These are phyloP conservation scores for Pangasius djambal DNA, from an alignment of 2,797 vertebrate species.

Conservation along the genomic window DNA sequence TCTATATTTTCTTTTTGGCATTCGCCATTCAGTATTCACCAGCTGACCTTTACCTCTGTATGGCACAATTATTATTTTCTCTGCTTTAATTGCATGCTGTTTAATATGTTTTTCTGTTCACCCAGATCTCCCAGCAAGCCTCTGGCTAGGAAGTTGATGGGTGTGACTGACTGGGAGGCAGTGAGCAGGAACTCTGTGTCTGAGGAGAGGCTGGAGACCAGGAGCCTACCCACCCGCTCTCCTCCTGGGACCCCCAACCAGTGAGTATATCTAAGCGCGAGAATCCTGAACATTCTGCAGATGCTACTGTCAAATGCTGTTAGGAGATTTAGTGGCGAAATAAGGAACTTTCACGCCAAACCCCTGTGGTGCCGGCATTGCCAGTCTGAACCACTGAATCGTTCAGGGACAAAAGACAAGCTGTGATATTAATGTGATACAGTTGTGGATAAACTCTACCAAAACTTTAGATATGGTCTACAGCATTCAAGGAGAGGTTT, in stretches of 20 bases:
- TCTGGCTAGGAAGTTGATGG: constrained; percentile 87
- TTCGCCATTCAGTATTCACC: not conserved
- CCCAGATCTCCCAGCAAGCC: constrained; percentile 96
- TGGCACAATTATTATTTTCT: not conserved
- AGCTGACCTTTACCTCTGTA: not conserved
- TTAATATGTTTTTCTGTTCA: too few species aligned
- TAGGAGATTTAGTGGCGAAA: not conserved
- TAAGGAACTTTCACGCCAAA: not conserved
- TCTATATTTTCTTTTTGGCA: not conserved
- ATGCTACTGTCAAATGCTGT: not conserved
- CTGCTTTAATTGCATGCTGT: not conserved
- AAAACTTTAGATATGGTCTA: not conserved
- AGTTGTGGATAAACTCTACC: not conserved
- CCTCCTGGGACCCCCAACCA: constrained; percentile 96
- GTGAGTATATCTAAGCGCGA: constrained; percentile 76
- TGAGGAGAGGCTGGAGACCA: constrained; percentile 94
- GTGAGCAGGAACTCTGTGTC: constrained; percentile 94
- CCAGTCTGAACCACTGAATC: not conserved
- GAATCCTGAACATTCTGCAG: not conserved
- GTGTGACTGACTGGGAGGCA: constrained; percentile 91
- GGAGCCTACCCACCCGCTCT: constrained; percentile 93
- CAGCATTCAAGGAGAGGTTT: not conserved
- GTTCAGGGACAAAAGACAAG: not conserved
- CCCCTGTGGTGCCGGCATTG: not conserved
- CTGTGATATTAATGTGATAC: not conserved